phyloP scores from a whole-genome alignment of 1,140 invertebrate genomes.

The Ridgeia piscesae region DNA sequence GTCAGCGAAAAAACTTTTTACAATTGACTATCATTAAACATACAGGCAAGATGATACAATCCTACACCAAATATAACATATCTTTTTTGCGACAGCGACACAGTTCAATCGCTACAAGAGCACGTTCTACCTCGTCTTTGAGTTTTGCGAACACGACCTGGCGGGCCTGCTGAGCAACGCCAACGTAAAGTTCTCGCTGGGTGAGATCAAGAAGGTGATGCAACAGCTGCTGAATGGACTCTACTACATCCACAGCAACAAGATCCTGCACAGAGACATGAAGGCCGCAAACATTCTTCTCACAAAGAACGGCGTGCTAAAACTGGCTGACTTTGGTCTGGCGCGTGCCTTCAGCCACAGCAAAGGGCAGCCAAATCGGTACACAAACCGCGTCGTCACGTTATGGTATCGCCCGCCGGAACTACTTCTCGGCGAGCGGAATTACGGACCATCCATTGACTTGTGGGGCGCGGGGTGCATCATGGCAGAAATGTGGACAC shows the following conservation, averaged over 20 bases:
- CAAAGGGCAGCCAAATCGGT: slow-evolving; percentile 84
- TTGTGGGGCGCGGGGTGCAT: slow-evolving; percentile 98
- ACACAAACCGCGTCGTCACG: slow-evolving; percentile 97
- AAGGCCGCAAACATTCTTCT: slow-evolving; percentile 99
- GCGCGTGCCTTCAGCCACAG: slow-evolving; percentile 84
- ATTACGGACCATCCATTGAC: slow-evolving; percentile 91
- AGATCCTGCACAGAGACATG: slow-evolving; percentile 93
- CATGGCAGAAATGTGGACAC: slow-evolving; percentile 99
- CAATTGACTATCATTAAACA: too few species aligned
- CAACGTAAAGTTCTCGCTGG: slow-evolving; percentile 92
- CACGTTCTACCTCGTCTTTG: slow-evolving; percentile 97
- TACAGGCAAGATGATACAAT: too few species aligned
- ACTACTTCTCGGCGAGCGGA: slow-evolving; percentile 84
- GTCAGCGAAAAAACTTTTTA: too few species aligned
- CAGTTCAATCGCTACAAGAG: slow-evolving; percentile 79
- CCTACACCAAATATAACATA: too few species aligned
- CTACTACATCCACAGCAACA: slow-evolving; percentile 96
- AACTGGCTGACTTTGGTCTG: slow-evolving; percentile 64
- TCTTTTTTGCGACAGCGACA: slow-evolving; percentile 64
- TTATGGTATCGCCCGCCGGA: slow-evolving; percentile 96
- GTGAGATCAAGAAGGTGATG: slow-evolving; percentile 97
- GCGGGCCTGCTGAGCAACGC: slow-evolving; percentile 94
- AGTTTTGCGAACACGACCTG: slow-evolving; percentile 98
- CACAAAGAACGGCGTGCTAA: slow-evolving; percentile 87
- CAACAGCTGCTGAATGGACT: slow-evolving; percentile 95